Percentiles rank a stretch among this genome's conserved stretches.
Evolutionary conservation across 1,140 invertebrate species (phyloP).

Genomic region (Monomorium pharaonis): DNA sequence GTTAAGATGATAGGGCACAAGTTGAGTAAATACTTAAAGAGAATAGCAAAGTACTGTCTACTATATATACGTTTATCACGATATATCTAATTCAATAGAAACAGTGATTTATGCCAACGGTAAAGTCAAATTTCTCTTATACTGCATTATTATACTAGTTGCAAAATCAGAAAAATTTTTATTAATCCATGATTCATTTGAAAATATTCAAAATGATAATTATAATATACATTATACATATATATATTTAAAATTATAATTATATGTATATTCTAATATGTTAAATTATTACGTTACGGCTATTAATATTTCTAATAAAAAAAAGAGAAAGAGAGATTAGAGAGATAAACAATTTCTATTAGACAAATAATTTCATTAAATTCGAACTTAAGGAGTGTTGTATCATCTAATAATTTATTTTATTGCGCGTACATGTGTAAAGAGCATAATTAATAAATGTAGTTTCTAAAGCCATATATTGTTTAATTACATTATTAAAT

Average conservation of each 20-base stretch:
- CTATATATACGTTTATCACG: too few relatives aligned
- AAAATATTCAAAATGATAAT: too few relatives aligned
- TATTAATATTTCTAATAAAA: not conserved
- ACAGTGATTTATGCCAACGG: not conserved
- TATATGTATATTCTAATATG: too few relatives aligned
- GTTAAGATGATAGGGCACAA: slow-evolving; percentile 11
- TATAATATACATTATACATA: too few relatives aligned
- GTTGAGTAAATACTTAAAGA: slow-evolving; percentile 1
- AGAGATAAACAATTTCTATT: not conserved
- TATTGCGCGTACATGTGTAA: not conserved
- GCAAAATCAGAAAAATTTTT: not conserved
- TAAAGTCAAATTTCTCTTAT: not conserved
- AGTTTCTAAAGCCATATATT: not conserved
- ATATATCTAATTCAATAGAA: not conserved
- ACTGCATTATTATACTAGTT: not conserved
- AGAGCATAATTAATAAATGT: not conserved
- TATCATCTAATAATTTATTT: not conserved
- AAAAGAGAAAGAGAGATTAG: not conserved
- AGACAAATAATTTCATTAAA: not conserved
- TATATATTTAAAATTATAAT: too few relatives aligned
- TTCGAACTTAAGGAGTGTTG: not conserved
- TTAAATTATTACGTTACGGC: too few relatives aligned
- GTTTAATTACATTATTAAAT: slow-evolving; percentile 14
- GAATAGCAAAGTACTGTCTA: too few relatives aligned
- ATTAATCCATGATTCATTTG: too few relatives aligned